Percentiles rank a stretch among this genome's conserved stretches.
Conservation (phyloP, 2,888 invertebrate species). For the Drosophila paranaensis region DNA sequence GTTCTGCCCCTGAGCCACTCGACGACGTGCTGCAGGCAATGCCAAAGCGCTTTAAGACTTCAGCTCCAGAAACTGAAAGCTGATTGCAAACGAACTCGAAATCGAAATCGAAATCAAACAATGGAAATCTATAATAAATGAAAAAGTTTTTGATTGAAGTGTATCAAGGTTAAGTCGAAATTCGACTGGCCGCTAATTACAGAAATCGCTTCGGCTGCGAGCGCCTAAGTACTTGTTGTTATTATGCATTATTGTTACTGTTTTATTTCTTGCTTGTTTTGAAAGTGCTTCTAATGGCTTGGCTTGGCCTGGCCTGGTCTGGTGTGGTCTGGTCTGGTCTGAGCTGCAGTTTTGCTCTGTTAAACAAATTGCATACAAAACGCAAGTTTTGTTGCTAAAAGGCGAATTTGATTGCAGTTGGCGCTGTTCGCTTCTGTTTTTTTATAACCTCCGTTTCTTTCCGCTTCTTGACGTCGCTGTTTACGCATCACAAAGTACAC, state of each 20-base stretch:
- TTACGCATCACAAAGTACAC: conserved; percentile 65
- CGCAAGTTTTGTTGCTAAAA: conserved; percentile 79
- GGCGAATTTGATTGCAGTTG: conserved; percentile 63
- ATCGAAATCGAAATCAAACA: conserved; percentile 46
- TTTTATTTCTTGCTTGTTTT: conserved; percentile 48
- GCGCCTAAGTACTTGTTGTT: conserved; percentile 56
- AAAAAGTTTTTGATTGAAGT: conserved; percentile 75
- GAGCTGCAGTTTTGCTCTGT: conserved; percentile 70
- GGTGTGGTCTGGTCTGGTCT: not conserved
- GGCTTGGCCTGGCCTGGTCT: not conserved
- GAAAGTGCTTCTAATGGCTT: conserved; percentile 58
- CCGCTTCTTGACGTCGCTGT: conserved; percentile 64
- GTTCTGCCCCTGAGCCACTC: conserved; percentile 9
- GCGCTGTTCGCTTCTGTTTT: not conserved
- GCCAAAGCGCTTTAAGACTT: conserved; percentile 57
- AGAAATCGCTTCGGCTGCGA: conserved; percentile 54
- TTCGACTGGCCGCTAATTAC: conserved; percentile 71
- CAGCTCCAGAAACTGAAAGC: conserved; percentile 31
- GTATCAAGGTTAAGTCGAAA: conserved; percentile 68
- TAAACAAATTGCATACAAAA: conserved; percentile 80
- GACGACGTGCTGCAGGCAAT: conserved; percentile 67
- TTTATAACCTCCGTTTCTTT: conserved; percentile 49
- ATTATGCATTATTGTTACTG: conserved; percentile 55
- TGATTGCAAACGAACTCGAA: conserved; percentile 52
- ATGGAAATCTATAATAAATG: conserved; percentile 71